These are phyloP conservation scores for Anoplophora glabripennis DNA, from an alignment of 1,140 invertebrate genomes.

Conservation along the genomic window DNA sequence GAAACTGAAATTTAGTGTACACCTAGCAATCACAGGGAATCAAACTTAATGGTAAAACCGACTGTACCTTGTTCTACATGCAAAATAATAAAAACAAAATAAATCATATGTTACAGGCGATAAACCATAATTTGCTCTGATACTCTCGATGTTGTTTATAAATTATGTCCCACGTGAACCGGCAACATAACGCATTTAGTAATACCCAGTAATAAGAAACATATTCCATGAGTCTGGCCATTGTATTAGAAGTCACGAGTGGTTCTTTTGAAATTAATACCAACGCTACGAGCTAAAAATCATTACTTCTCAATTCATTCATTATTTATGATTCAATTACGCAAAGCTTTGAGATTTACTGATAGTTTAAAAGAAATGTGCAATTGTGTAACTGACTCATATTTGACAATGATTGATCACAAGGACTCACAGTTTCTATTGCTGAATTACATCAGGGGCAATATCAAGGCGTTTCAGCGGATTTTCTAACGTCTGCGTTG, in stretches of 20 bases:
- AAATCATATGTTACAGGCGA: too few relatives aligned
- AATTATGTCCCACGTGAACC: too few relatives aligned
- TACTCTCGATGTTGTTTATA: too few relatives aligned
- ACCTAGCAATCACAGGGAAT: too few relatives aligned
- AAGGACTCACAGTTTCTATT: neutral
- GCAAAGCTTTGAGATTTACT: slow-evolving; percentile 8
- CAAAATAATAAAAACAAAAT: too few relatives aligned
- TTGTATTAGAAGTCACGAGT: slow-evolving; percentile 8
- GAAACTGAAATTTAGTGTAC: too few relatives aligned
- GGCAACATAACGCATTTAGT: neutral
- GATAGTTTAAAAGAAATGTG: slow-evolving; percentile 4
- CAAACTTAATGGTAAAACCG: too few relatives aligned
- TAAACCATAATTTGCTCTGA: too few relatives aligned
- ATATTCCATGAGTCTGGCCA: neutral
- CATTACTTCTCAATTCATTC: neutral
- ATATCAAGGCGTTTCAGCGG: too few relatives aligned
- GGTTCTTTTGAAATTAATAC: slow-evolving; percentile 7
- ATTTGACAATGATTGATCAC: slow-evolving; percentile 8
- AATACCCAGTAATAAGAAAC: slow-evolving; percentile 3
- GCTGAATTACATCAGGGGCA: too few relatives aligned
- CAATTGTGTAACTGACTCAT: slow-evolving; percentile 1
- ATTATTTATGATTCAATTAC: slow-evolving; percentile 14
- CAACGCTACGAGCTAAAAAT: neutral
- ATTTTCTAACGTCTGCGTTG: too few relatives aligned
- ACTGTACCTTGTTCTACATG: too few relatives aligned